Evolutionary conservation across 2,113 vertebrate genomes (phyloP), one percentile per base, ranked within the genome.

Genomic region (Saguinus imperator): DNA sequence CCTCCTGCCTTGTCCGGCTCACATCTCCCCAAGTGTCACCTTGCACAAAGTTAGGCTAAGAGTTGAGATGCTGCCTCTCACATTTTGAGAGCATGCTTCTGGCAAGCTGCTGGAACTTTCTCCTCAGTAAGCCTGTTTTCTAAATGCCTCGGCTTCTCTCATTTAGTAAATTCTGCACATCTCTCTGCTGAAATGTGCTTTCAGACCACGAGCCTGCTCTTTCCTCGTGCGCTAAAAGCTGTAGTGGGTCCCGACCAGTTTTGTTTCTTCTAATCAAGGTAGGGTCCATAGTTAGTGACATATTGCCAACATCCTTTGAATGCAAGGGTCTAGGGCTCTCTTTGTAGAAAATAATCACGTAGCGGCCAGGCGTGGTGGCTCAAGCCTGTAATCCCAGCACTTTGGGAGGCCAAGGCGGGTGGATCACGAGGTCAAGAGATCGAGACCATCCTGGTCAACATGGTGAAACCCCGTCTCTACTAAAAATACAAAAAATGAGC

Each of bases 281-380:
- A 45, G 35, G 1, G 1, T 20, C 43, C 43, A n/a, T 48, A 80
- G 21, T 2, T 29, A 6, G 23, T 1, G 1, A 23, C 2, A 0
- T 25, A 50, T 57, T 80, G 11, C 23, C 14, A 45, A 18, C 23
- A 32, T 52, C 58, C 9, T 76, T 77, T 66, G 40, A 75, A 55
- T 48, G 8, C 35, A 68, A 94, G 8, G 1, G 3, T 40, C 18
- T 52, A 73, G 7, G 32, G 4, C 4, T 66, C 32, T 1, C 0
- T 66, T 89, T 76, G 20, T 55, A 73, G 57, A 40, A 83, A 72
- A 81, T 40, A 35, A 76, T 61, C 17, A 8, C 14, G 13, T 57
- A 29, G 35, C 64, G 37, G 37, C 37, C 37, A 3, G 37, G 37
- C 37, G 3, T 3, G 37, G 37, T 40, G 37, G 37, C 37, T 40